These are phyloP conservation scores for Aptenodytes forsteri DNA, from an alignment of 2,113 vertebrate species.

Conservation along the genomic window DNA sequence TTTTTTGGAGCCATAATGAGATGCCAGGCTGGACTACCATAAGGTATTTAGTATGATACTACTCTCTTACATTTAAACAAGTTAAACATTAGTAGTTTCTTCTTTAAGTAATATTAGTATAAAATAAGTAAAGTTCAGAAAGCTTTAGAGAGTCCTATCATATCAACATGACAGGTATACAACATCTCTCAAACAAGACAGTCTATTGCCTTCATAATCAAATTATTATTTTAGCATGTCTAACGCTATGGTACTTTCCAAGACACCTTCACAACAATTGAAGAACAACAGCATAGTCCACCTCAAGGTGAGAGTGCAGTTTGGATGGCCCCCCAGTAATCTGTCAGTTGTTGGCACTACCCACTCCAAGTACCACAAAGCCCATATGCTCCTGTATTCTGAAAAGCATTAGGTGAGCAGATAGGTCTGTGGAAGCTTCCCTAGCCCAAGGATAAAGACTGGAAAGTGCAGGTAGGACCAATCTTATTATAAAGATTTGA, in stretches of 20 bases:
- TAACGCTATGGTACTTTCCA: neutral
- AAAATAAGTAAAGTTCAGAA: neutral
- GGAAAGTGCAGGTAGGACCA: neutral
- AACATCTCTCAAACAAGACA: neutral
- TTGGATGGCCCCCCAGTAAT: fast-evolving
- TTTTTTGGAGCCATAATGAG: neutral
- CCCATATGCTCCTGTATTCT: neutral
- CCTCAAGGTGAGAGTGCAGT: neutral
- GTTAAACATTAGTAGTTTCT: neutral
- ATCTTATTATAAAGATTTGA: neutral
- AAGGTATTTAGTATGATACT: neutral
- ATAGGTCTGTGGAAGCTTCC: neutral
- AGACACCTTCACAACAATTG: neutral
- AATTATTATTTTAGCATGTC: neutral
- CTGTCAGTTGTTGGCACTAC: neutral
- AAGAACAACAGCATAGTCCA: neutral
- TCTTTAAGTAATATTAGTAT: neutral
- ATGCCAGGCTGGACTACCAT: neutral
- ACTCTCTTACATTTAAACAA: neutral
- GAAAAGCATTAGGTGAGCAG: neutral
- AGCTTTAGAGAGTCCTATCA: neutral
- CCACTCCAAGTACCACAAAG: neutral
- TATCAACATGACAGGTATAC: neutral
- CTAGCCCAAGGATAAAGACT: neutral
- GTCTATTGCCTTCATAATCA: neutral